Base-by-base conservation (phyloP, 2,888 invertebrate species). In the Andricus curvator region DNA sequence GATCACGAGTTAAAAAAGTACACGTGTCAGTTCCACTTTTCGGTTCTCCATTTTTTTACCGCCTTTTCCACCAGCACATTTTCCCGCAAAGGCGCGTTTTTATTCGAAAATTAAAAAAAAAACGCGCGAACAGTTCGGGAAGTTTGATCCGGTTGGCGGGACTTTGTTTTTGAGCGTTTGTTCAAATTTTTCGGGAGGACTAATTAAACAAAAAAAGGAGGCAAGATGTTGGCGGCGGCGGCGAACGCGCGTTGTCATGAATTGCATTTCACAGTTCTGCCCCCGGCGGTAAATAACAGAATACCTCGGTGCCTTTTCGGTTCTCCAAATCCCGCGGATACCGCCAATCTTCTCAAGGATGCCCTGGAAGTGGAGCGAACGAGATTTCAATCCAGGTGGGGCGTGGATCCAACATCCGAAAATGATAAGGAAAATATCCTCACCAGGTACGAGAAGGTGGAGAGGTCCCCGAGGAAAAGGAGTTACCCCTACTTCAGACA, bases 331-430 rank as follows among this genome's bases (percentile, higher is more conserved):
- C 91, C 94, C 6, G 94, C 94, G 41, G 95, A 95, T 79, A 95
- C 95, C 6, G 93, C 93, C 78, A 93, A 94, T 60, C 90, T 95
- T 86, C 93, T 95, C 84, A 94, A 94, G 56, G 95, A 95, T 81
- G 94, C 95, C 83, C 93, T 95, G 80, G 93, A 94, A 62, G 92
- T 93, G 81, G 95, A 95, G 83, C 93, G 94, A 86, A 94, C 94
- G 86, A 93, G 94, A 78, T 95, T 95, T 88, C 94, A 94, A 78
- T 93, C 93, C 82, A 93, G 94, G 86, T 95, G 95, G 90, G 95
- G 95, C 86, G 94, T 95, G 79, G 95, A 95, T 86, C 90, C 91
- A 0, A 84, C 88, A 11, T 82, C 85, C 65, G 89, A 91, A 78
- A 90, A 91, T 74, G 91, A 92, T 84, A 92, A 92, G 86, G 92